Evolutionary conservation across 2,888 invertebrate genomes (phyloP), one percentile per base, ranked within the genome.

Genomic region (Falcaria lacertinaria): DNA sequence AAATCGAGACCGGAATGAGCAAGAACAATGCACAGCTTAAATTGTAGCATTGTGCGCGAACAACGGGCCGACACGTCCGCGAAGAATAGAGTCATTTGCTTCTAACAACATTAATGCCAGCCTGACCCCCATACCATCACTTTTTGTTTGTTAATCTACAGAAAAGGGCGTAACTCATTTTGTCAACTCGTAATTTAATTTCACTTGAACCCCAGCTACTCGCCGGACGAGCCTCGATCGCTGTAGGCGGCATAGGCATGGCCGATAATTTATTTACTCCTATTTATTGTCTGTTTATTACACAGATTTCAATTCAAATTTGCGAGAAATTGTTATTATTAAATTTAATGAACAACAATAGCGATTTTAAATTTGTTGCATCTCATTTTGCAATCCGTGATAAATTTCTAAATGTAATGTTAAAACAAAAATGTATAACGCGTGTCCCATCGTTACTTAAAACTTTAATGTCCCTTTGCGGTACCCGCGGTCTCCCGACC

Each of bases 121-220:
- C 67, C 78, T 84, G 86, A 85, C 87, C 88, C 87, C 81, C 81
- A 77, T 71, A 78, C 79, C 86, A 80, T 83, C 85, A 86, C 80
- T 87, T 89, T 89, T 87, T 89, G 89, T 89, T 89, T 89, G 87
- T 88, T 88, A 89, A 88, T 89, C 86, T 84, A 80, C 81, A 85
- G 85, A 85, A 84, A 84, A 86, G 87, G 88, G 87, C 88, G 88
- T 89, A 82, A 87, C 87, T 89, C 88, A 84, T 87, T 88, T 87
- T 84, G 86, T 87, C 87, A 81, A 83, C 85, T 79, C 74, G 81
- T 89, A 88, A 89, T 89, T 87, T 85, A 85, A 89, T 88, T 88
- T 83, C 74, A 74, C 71, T 75, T 78, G 78, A 76, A 78, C 85
- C 85, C 84, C 78, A 69, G 63, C 70, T 57, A 70, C 64, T 69